A percentile compares a stretch with the other conserved stretches of the same genome.
These are phyloP conservation scores for Actenoides lindsayi DNA, from an alignment of 2,113 vertebrate species.

Conservation along the genomic window DNA sequence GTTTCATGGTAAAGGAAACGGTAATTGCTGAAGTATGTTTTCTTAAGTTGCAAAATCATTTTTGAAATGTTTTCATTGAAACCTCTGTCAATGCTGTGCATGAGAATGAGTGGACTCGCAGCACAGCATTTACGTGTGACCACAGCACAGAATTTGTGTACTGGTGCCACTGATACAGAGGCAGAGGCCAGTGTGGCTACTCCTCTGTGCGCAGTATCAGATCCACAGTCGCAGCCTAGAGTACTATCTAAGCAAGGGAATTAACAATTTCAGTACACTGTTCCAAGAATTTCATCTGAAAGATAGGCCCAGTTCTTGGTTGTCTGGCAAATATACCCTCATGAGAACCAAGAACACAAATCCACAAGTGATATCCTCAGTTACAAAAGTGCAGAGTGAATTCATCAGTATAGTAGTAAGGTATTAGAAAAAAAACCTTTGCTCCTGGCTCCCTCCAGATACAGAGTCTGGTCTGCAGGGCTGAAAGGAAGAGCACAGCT, in stretches of 20 bases:
- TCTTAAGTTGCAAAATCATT: conserved; percentile 63
- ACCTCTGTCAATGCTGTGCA: background rate
- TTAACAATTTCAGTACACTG: accelerated
- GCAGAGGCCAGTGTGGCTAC: background rate
- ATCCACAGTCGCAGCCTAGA: background rate
- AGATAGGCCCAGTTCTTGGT: background rate
- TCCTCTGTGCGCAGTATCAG: background rate
- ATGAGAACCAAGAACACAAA: background rate
- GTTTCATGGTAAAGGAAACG: conserved; percentile 68
- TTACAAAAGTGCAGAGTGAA: background rate
- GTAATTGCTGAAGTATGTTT: conserved; percentile 76
- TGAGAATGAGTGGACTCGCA: background rate
- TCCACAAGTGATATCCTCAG: accelerated
- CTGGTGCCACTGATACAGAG: background rate
- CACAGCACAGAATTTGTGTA: background rate
- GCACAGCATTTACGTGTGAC: accelerated
- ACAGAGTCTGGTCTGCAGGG: background rate
- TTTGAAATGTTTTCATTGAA: conserved; percentile 54
- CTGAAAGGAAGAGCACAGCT: background rate
- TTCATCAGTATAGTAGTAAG: accelerated
- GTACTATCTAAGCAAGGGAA: background rate
- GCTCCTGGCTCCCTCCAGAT: background rate
- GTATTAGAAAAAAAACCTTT: background rate
- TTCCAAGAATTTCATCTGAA: background rate
- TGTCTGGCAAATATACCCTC: background rate